phyloP scores from a whole-genome alignment of 2,113 vertebrate genomes.

The Corythoichthys haematopterus region DNA sequence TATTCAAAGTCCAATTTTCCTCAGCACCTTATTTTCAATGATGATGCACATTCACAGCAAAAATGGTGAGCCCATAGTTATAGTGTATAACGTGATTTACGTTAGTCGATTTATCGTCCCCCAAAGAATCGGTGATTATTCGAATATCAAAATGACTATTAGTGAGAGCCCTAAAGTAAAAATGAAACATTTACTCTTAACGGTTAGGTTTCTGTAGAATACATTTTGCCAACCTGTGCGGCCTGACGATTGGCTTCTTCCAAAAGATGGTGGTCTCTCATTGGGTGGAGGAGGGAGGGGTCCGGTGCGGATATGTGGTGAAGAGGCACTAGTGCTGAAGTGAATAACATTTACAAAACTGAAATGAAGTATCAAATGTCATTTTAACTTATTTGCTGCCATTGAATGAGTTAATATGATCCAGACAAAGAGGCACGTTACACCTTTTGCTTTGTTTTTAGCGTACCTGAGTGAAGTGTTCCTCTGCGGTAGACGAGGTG shows the following conservation, averaged over 20 bases:
- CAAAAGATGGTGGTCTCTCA: slow-evolving; percentile 84
- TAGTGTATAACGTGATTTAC: too few species aligned
- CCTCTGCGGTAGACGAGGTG: slow-evolving; percentile 83
- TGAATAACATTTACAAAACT: background rate
- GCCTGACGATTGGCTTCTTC: slow-evolving; percentile 76
- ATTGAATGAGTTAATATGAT: background rate
- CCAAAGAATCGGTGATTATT: too few species aligned
- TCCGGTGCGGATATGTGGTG: slow-evolving; percentile 69
- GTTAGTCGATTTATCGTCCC: too few species aligned
- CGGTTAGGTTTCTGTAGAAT: too few species aligned
- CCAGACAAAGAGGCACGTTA: background rate
- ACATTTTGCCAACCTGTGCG: slow-evolving; percentile 74
- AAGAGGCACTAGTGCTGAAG: slow-evolving; percentile 52
- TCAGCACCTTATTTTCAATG: too few species aligned
- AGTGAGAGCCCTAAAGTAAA: too few species aligned
- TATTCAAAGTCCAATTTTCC: too few species aligned
- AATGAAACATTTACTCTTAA: too few species aligned
- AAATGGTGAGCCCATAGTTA: too few species aligned
- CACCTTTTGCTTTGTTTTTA: background rate
- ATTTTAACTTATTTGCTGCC: background rate
- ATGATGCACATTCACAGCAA: too few species aligned
- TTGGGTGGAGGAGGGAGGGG: slow-evolving; percentile 82
- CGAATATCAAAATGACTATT: too few species aligned
- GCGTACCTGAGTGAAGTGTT: slow-evolving; percentile 79
- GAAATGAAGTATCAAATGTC: background rate